Base-by-base conservation (phyloP, 2,113 vertebrate genomes). In the Datnioides undecimradiatus region DNA sequence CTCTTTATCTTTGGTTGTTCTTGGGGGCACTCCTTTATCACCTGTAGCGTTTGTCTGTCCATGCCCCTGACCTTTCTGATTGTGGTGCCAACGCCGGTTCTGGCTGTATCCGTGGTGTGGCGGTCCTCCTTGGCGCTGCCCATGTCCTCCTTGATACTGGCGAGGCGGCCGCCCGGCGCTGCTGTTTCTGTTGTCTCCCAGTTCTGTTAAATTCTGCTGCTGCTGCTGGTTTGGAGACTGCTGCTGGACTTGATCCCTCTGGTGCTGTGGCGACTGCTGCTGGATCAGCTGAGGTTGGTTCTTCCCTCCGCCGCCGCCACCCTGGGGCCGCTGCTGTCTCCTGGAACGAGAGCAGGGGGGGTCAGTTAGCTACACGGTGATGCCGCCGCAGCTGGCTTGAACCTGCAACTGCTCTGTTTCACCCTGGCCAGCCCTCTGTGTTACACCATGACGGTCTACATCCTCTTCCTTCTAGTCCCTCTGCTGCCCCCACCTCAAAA, bases 81-180 rank as follows among this genome's bases (percentile, higher is more conserved):
- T 93, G 76, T 96, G 96, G 87, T 99, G 96, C 98, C 98, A 99
- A 86, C 97, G 95, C 54, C 98, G 95, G 91, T 98, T 99, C 93
- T 98, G 97, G 94, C 96, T 97, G 90, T 98, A 99, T 84, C 97
- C 97, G 0, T 98, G 97, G 88, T 98, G 97, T 0, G 85, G 76
- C 3, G 85, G 75, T 76, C 95, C 96, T 63, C 80, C 92, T 67
- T 84, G 89, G 72, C 90, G 93, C 1, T 95, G 96, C 88, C 96
- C 95, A 82, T 96, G 17, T 88, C 92, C 95, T 40, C 96, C 95
- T 88, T 96, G 97, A 88, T 96, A 96, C 84, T 94, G 95, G 62
- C 97, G 96, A 87, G 93, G 95, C 36, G 97, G 96, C 83, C 97
- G 96, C 82, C 94, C 88, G 13, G 92, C 94, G 62, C 94, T 41